These are phyloP conservation scores for Parapristionchus giblindavisi DNA, from an alignment of 2,888 invertebrate genomes.

Conservation along the genomic window DNA sequence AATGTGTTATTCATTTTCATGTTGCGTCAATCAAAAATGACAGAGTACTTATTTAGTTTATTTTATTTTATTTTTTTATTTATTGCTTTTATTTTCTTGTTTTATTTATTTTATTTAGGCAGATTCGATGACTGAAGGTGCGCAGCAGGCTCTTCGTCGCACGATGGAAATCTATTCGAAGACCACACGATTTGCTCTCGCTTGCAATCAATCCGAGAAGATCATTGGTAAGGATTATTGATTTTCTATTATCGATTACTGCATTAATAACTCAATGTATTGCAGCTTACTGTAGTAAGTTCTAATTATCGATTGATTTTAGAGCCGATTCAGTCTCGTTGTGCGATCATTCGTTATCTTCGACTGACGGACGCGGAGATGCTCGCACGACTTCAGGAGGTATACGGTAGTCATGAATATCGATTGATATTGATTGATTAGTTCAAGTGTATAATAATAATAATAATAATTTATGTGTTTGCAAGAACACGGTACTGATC, in stretches of 20 bases:
- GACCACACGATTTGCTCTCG: conserved; percentile 95
- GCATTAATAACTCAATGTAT: neutral
- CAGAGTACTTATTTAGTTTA: too few species aligned
- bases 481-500: too few species aligned
- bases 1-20: too few species aligned
- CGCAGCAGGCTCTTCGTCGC: conserved; percentile 88
- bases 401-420: conserved; percentile 69
- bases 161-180: conserved; percentile 98
- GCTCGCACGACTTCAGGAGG: conserved; percentile 81
- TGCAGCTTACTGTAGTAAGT: neutral
- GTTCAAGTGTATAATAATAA: too few species aligned
- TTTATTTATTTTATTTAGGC: conserved; percentile 49
- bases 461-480: too few species aligned
- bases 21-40: too few species aligned
- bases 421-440: neutral
- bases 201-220: conserved; percentile 97
- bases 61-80: too few species aligned
- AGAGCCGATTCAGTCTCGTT: conserved; percentile 97
- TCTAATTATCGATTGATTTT: conserved; percentile 37
- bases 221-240: conserved; percentile 78
- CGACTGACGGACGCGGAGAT: conserved; percentile 90
- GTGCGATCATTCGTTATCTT: conserved; percentile 92
- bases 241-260: neutral
- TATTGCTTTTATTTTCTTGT: too few species aligned
- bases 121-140: conserved; percentile 93